Conservation (phyloP, 1,140 invertebrate genomes). For the Rhyzopertha dominica region DNA sequence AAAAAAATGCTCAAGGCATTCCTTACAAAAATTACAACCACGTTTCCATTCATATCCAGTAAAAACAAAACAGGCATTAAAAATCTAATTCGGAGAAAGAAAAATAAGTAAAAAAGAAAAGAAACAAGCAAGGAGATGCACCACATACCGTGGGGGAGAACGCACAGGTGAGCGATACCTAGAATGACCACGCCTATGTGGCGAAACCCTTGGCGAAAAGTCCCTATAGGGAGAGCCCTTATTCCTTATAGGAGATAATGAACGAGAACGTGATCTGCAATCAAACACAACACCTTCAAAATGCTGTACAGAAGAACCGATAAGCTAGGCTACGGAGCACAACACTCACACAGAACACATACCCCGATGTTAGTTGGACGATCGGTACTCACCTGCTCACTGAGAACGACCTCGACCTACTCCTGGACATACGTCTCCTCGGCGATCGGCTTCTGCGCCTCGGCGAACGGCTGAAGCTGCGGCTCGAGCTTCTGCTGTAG, state of each 20-base stretch:
- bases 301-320: too few relatives aligned
- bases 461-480: constrained; percentile 47
- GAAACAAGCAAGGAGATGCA: too few relatives aligned
- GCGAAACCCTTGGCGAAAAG: constrained; percentile 25
- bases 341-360: too few relatives aligned
- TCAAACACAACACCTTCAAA: too few relatives aligned
- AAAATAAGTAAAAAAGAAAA: too few relatives aligned
- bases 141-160: constrained; percentile 49
- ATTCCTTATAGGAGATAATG: constrained; percentile 32
- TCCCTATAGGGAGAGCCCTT: constrained; percentile 34
- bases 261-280: constrained; percentile 42
- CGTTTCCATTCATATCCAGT: too few relatives aligned
- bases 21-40: too few relatives aligned
- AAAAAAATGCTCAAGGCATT: too few relatives aligned
- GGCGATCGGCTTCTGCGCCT: constrained; percentile 47
- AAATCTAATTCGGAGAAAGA: too few relatives aligned
- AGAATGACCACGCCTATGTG: constrained; percentile 34
- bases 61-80: too few relatives aligned
- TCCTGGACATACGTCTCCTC: constrained; percentile 31
- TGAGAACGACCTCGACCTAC: constrained; percentile 42
- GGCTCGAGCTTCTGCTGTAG: constrained; percentile 45
- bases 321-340: constrained; percentile 28
- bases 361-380: too few relatives aligned
- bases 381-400: constrained; percentile 53
- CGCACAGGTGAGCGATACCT: constrained; percentile 50